These are phyloP conservation scores for Conus ventricosus DNA, from an alignment of 1,140 invertebrate genomes.

Conservation along the genomic window DNA sequence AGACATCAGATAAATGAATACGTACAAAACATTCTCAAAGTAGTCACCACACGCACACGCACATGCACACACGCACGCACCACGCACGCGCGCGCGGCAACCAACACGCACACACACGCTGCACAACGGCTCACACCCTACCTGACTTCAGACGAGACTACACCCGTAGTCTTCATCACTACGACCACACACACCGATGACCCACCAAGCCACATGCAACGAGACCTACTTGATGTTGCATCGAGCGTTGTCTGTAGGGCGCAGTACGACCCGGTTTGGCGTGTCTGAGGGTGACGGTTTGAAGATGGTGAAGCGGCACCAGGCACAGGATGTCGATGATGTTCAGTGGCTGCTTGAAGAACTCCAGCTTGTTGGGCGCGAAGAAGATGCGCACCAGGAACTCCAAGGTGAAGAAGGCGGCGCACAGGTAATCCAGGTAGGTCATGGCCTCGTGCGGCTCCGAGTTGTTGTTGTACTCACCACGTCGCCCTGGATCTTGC, in stretches of 20 bases:
- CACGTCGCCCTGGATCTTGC: conserved; percentile 44
- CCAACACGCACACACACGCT: too few relatives aligned
- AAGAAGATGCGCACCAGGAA: conserved; percentile 63
- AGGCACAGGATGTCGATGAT: conserved; percentile 72
- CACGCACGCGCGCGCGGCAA: too few relatives aligned
- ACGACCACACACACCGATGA: conserved; percentile 70
- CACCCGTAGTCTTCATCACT: conserved; percentile 70
- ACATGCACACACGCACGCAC: too few relatives aligned
- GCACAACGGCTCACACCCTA: too few relatives aligned
- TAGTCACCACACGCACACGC: too few relatives aligned
- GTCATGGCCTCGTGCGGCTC: conserved; percentile 65
- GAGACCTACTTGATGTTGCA: conserved; percentile 26
- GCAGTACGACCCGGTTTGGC: conserved; percentile 52
- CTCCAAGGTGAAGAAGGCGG: conserved; percentile 69
- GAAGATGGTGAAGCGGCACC: conserved; percentile 67
- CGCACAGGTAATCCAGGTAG: conserved; percentile 67
- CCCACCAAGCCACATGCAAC: conserved; percentile 60
- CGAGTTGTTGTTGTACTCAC: conserved; percentile 51
- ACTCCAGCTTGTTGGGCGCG: conserved; percentile 63
- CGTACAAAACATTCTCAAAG: too few relatives aligned
- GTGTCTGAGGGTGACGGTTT: conserved; percentile 61
- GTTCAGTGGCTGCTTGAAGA: conserved; percentile 65
- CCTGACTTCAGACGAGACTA: too few relatives aligned
- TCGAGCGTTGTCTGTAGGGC: conserved; percentile 60
- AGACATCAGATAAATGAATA: too few relatives aligned